Base-by-base conservation (phyloP, 2,888 invertebrate genomes). In the Mesoligia furuncula region DNA sequence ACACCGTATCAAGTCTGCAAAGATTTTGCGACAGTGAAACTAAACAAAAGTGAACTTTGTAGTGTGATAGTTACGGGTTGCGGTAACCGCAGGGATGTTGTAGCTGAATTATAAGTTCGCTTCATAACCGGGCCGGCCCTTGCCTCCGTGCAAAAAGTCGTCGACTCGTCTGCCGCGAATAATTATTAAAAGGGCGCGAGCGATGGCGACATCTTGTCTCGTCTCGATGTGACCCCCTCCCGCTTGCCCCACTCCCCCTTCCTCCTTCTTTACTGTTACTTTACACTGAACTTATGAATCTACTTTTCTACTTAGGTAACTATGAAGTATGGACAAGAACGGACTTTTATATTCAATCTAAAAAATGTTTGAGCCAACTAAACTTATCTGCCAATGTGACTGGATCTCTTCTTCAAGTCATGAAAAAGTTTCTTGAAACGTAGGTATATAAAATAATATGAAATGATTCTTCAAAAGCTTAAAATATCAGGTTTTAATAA, bases 121-220 rank as follows among this genome's bases (percentile, higher is more conserved):
- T 87, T 90, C 87, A 87, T 85, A 90, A 89, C 87, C 90, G 88
- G 83, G 88, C 90, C 90, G 84, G 86, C 86, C 88, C 88, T 88
- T 88, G 91, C 90, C 91, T 90, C 90, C 83, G 89, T 88, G 91
- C 91, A 93, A 94, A 93, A 93, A 94, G 93, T 93, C 93, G 92
- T 91, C 93, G 93, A 93, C 94, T 93, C 91, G 93, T 91, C 92
- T 93, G 91, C 91, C 89, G 89, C 92, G 90, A 93, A 93, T 93
- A 93, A 93, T 94, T 93, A 93, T 93, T 90, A 93, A 87, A 94
- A 94, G 93, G 94, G 93, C 93, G 90, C 90, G 87, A 89, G 84
- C 85, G 82, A 87, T 92, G 95, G 95, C 94, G 95, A 94, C 95
- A 93, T 93, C 93, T 91, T 90, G 95, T 94, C 95, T 95, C 92